Evolutionary conservation across 2,113 vertebrate genomes (phyloP).

Genomic region (Archilochus colubris): DNA sequence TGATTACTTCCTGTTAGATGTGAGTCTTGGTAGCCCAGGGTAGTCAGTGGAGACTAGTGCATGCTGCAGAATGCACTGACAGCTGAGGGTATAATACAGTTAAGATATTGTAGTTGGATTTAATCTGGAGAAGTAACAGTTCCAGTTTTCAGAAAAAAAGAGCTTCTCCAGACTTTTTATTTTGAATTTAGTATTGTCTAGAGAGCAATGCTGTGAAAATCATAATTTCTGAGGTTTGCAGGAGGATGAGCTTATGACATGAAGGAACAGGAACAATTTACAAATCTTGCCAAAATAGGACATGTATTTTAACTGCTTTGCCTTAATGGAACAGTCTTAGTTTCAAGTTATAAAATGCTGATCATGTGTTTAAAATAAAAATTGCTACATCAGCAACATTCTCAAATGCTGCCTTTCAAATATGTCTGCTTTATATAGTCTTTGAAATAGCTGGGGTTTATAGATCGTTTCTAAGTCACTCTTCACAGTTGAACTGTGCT

Average conservation of each 20-base stretch:
- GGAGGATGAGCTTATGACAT: not conserved
- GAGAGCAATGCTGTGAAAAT: not conserved
- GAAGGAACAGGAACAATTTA: not conserved
- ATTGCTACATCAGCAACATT: not conserved
- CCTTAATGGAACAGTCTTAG: not conserved
- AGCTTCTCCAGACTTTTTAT: not conserved
- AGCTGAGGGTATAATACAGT: not conserved
- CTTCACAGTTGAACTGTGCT: not conserved
- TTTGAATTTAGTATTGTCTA: not conserved
- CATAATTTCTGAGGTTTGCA: not conserved
- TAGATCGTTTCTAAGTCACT: not conserved
- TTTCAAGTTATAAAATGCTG: not conserved
- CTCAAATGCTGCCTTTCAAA: not conserved
- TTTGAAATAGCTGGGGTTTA: not conserved
- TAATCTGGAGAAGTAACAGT: not conserved
- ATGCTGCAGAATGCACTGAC: not conserved
- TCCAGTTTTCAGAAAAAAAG: not conserved
- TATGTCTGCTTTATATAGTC: not conserved
- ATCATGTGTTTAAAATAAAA: conserved; percentile 10
- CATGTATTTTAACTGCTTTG: not conserved
- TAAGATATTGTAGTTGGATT: not conserved
- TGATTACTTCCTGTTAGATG: not conserved
- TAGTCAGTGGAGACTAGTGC: not conserved
- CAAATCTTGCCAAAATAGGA: not conserved
- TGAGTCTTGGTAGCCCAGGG: not conserved